Evolutionary conservation across 30 jellyfish, hydroid and myxozoan genomes (phyloP).

Genomic region (Rhopilema esculentum): DNA sequence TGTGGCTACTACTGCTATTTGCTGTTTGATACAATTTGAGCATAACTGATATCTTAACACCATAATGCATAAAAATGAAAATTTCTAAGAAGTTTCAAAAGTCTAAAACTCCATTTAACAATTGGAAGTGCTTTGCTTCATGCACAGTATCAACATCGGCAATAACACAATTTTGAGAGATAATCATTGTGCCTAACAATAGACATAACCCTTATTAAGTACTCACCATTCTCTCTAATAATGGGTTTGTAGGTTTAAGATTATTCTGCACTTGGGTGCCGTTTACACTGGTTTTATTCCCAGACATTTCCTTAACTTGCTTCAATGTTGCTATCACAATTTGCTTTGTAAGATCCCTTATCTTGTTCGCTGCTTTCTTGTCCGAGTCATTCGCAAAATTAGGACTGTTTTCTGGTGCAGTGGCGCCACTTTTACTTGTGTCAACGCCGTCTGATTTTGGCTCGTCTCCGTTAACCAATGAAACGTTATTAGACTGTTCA

Average conservation of each 20-base stretch:
- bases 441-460: background rate
- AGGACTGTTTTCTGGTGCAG: background rate
- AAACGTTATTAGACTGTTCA: background rate
- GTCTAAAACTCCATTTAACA: too few species aligned
- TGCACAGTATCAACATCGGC: too few species aligned
- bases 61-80: too few species aligned
- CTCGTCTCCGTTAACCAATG: background rate
- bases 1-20: too few species aligned
- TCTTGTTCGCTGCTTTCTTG: background rate
- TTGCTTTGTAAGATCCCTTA: constrained; percentile 37
- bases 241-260: constrained; percentile 9
- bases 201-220: too few species aligned
- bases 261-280: background rate
- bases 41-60: too few species aligned
- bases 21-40: too few species aligned
- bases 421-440: background rate
- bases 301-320: background rate
- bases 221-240: constrained; percentile 15
- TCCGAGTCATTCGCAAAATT: background rate
- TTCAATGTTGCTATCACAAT: constrained; percentile 48
- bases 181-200: too few species aligned
- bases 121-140: too few species aligned
- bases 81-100: too few species aligned
- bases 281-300: background rate
- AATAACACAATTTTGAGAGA: too few species aligned